Evolutionary conservation across 2,113 vertebrate species (phyloP), one percentile per base, ranked within the genome.

Genomic region (Microcebus ravelobensis): DNA sequence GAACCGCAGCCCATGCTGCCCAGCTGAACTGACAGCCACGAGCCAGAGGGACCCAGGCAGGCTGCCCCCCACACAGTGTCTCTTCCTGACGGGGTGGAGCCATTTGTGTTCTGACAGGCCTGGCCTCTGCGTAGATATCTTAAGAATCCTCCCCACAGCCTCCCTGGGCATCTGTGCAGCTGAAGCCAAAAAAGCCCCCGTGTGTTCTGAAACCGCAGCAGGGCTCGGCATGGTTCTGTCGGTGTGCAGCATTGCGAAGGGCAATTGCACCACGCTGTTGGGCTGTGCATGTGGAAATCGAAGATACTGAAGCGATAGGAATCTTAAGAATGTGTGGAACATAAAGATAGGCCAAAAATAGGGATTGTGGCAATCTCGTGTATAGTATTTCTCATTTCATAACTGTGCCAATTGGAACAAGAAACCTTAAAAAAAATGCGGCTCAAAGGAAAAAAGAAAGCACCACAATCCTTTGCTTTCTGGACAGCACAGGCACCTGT

Each of bases 261-360:
- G 25, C 87, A 48, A 20, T 97, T 95, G 91, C 93, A 39, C 61
- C 95, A 93, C 14, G 23, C 63, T 91, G 48, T 57, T 88, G 84
- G 39, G 57, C 79, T 91, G 34, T 23, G 11, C 52, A 91, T 96
- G 97, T 84, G 91, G 98, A 96, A 95, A 96, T 50, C 61, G 25
- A 59, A 96, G 89, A 95, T 45, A 80, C 70, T 1, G n/a, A 88
- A 67, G 92, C 9, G 94, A 97, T n/a, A 96, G 79, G 65, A 91
- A 97, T 96, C 93, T 94, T 65, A 93, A 90, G 90, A 95, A 91
- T 50, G 91, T 61, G 45, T 90, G 91, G 77, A 15, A 67, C 77
- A 70, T 29, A 70, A 59, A 90, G 93, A 96, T 80, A 84, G 68
- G 29, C 23, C 5, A 7, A 59, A 79, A 94, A 84, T 59, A 48